Conservation (phyloP, 2,888 invertebrate genomes). For the Gasteruption jaculator region DNA sequence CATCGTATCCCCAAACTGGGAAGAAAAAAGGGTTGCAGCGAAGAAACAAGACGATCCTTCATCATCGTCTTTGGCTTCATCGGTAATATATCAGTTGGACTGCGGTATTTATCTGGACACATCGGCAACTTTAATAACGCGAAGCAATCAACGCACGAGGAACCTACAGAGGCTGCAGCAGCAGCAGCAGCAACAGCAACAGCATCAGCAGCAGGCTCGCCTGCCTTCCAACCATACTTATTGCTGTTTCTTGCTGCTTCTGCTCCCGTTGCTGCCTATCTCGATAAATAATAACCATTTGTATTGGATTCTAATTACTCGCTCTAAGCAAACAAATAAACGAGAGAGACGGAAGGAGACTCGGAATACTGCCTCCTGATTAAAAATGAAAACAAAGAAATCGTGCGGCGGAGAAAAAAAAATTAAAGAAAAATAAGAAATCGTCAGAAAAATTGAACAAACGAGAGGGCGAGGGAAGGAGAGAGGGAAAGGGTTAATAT, state of each 20-base stretch:
- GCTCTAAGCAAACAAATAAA: constrained; percentile 50
- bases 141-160: constrained; percentile 43
- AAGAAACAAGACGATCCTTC: too few relatives aligned
- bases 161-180: not conserved
- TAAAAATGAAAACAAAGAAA: too few relatives aligned
- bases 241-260: constrained; percentile 11
- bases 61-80: too few relatives aligned
- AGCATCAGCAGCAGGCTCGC: constrained; percentile 10
- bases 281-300: constrained; percentile 48
- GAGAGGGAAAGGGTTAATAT: constrained; percentile 37
- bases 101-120: constrained; percentile 34
- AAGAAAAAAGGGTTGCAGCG: too few relatives aligned
- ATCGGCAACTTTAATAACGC: constrained; percentile 43
- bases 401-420: constrained; percentile 11
- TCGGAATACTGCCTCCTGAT: too few relatives aligned
- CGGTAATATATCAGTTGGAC: too few relatives aligned
- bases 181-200: constrained; percentile 11
- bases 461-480: constrained; percentile 17
- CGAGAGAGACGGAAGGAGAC: constrained; percentile 22
- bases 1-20: too few relatives aligned
- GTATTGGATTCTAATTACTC: constrained; percentile 51
- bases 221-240: constrained; percentile 5
- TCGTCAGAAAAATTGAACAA: too few relatives aligned
- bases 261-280: constrained; percentile 8
- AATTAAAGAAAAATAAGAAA: too few relatives aligned